These are phyloP conservation scores for Temnothorax ravouxi DNA, from an alignment of 2,888 invertebrate genomes.

Conservation along the genomic window DNA sequence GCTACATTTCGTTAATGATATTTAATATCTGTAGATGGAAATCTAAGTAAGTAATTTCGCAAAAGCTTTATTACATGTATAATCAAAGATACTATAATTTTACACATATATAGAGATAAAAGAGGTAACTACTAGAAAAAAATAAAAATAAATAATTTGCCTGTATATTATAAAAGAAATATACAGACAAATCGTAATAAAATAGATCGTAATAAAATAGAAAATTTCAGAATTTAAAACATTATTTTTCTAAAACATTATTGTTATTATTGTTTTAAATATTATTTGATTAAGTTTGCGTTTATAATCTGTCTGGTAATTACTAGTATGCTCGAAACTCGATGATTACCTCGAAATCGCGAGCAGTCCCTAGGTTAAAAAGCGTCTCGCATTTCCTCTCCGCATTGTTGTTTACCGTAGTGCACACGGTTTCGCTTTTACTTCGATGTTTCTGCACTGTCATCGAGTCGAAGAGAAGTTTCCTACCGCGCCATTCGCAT, in stretches of 20 bases:
- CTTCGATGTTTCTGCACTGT: conserved; percentile 88
- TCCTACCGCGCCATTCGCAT: conserved; percentile 93
- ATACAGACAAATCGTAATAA: too few relatives aligned
- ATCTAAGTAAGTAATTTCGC: background rate
- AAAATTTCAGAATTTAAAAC: background rate
- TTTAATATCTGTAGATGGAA: background rate
- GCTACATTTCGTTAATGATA: conserved; percentile 9
- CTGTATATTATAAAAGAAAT: background rate
- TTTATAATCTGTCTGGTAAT: background rate
- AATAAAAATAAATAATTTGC: background rate
- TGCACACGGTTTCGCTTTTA: conserved; percentile 61
- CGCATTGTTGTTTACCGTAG: conserved; percentile 55
- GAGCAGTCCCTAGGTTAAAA: conserved; percentile 89
- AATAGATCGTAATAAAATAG: background rate
- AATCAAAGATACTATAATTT: background rate
- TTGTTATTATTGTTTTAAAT: background rate
- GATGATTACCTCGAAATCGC: conserved; percentile 87
- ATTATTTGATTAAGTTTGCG: background rate
- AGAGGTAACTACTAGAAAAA: background rate
- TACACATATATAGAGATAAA: background rate
- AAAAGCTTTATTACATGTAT: too few relatives aligned
- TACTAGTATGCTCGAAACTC: background rate
- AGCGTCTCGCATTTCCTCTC: conserved; percentile 86
- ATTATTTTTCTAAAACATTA: background rate
- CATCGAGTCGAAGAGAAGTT: conserved; percentile 94